Evolutionary conservation across 2,888 invertebrate genomes (phyloP).

Genomic region (Gortyna flavago): DNA sequence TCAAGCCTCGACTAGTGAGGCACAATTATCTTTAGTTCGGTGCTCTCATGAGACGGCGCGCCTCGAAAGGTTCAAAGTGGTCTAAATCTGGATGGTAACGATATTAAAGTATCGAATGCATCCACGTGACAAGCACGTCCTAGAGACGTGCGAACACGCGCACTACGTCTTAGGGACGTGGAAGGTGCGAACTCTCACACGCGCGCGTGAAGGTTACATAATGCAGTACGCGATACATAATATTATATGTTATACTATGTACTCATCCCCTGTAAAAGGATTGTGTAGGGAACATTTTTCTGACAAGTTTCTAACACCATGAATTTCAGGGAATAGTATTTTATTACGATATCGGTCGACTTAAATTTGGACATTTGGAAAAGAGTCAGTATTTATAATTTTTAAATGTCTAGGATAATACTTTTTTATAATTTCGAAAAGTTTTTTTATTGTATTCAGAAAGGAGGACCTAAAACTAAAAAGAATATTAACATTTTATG

Average conservation of each 20-base stretch:
- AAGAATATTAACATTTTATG: not conserved
- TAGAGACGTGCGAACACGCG: constrained; percentile 44
- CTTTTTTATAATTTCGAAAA: not conserved
- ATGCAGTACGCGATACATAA: constrained; percentile 68
- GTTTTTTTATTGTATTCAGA: not conserved
- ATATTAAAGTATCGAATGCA: constrained; percentile 58
- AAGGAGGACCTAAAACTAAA: not conserved
- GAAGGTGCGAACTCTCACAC: constrained; percentile 33
- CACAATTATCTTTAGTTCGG: not conserved
- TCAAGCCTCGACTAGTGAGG: constrained; percentile 14
- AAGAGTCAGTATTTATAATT: constrained; percentile 1
- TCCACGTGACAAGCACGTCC: constrained; percentile 71
- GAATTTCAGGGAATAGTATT: not conserved
- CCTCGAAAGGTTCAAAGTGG: not conserved
- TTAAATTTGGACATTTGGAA: not conserved
- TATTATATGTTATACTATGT: constrained; percentile 61
- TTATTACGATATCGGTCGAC: not conserved
- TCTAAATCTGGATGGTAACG: constrained; percentile 46
- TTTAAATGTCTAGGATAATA: not conserved
- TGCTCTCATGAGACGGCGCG: not conserved
- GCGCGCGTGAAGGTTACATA: constrained; percentile 49
- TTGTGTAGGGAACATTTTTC: not conserved
- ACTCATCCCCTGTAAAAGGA: constrained; percentile 73
- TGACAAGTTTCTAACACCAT: not conserved
- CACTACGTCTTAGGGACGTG: constrained; percentile 22